Percentiles rank a stretch among this genome's conserved stretches.
Evolutionary conservation across 2,113 vertebrate genomes (phyloP).

Genomic region (Rhizomys pruinosus): DNA sequence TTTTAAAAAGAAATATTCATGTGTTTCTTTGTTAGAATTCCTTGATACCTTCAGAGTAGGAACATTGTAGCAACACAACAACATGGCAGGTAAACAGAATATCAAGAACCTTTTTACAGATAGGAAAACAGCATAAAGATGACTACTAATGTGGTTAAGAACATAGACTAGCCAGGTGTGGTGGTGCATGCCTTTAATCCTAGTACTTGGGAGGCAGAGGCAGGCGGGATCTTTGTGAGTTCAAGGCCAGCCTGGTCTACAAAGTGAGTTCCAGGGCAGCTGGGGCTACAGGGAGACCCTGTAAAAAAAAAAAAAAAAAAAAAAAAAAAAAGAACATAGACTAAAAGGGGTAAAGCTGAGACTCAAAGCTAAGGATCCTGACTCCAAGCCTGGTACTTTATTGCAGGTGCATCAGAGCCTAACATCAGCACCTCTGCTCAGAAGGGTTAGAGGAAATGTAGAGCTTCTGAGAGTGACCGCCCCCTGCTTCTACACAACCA

Average conservation of each 20-base stretch:
- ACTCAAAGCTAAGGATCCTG: neutral
- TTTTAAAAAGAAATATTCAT: slow-evolving; percentile 8
- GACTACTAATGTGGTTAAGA: neutral
- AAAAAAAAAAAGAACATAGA: neutral
- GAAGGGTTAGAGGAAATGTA: neutral
- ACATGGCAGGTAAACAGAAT: neutral
- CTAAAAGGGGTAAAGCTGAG: neutral
- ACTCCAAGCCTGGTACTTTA: neutral
- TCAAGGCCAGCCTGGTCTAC: too few species aligned
- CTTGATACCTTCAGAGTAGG: neutral
- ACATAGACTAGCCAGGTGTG: neutral
- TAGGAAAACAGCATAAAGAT: neutral
- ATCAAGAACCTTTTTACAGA: neutral
- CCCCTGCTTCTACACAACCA: neutral
- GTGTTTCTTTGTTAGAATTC: neutral
- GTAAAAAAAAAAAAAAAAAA: too few species aligned
- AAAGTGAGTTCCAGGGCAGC: too few species aligned
- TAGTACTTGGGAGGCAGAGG: too few species aligned
- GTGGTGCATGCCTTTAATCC: too few species aligned
- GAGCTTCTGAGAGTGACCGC: neutral
- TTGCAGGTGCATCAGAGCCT: neutral
- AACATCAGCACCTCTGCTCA: neutral
- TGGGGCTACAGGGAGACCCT: too few species aligned
- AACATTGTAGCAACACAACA: neutral
- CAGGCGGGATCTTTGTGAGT: too few species aligned